Percentiles rank a stretch among this genome's conserved stretches.
phyloP scores from a whole-genome alignment of 2,113 vertebrate species.

The Tonatia bakeri region DNA sequence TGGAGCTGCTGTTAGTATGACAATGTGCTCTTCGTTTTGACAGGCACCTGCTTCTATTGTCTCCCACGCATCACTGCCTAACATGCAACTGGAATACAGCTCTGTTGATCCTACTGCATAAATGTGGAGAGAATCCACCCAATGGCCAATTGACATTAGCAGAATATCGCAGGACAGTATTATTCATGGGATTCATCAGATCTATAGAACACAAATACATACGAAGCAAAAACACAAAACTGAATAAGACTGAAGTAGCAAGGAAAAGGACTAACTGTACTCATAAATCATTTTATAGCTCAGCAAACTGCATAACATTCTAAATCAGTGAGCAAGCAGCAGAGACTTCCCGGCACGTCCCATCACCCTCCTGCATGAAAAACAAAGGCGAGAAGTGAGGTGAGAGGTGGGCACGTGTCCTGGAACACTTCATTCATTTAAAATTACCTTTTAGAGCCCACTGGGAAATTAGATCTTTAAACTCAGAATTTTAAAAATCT shows the following conservation, averaged over 20 bases:
- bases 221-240: background rate
- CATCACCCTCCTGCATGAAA: background rate
- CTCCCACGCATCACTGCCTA: background rate
- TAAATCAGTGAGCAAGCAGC: background rate
- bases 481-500: constrained; percentile 25
- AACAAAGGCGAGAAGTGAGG: constrained; percentile 39
- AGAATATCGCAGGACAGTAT: background rate
- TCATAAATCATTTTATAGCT: background rate
- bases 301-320: background rate
- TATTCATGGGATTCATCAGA: background rate
- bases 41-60: background rate
- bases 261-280: background rate
- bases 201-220: background rate
- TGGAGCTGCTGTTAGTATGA: background rate
- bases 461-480: constrained; percentile 36
- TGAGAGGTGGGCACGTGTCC: background rate
- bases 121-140: background rate
- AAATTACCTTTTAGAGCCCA: constrained; percentile 31
- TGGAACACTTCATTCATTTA: constrained; percentile 26
- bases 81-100: background rate
- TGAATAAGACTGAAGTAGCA: background rate
- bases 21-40: background rate
- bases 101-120: background rate
- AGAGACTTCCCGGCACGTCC: background rate
- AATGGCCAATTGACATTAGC: background rate